Percentiles rank a stretch among this genome's conserved stretches.
Evolutionary conservation across 2,797 vertebrate genomes (phyloP).

Genomic region (Remorina albescens): DNA sequence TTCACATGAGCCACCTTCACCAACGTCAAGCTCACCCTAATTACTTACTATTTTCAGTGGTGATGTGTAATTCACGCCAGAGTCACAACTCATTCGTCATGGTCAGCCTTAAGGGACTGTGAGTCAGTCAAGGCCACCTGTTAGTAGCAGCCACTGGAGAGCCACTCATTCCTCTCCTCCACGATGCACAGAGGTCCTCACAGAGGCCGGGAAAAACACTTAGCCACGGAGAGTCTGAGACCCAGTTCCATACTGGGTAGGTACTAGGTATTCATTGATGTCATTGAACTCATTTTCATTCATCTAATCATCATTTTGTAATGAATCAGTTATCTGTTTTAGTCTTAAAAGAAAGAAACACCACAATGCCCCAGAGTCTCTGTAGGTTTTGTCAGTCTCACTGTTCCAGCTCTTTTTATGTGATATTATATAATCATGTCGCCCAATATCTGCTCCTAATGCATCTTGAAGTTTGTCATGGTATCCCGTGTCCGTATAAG

Average conservation of each 20-base stretch:
- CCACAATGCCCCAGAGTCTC: not conserved
- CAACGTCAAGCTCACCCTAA: conserved; percentile 21
- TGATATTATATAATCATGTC: not conserved
- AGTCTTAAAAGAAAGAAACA: not conserved
- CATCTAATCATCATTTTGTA: not conserved
- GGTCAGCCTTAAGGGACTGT: conserved; percentile 49
- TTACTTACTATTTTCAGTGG: conserved; percentile 44
- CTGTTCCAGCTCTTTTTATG: not conserved
- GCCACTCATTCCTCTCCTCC: conserved; percentile 51
- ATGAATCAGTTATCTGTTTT: not conserved
- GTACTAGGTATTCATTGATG: not conserved
- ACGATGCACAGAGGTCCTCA: conserved; percentile 41
- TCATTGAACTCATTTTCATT: not conserved
- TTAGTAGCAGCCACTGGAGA: conserved; percentile 59
- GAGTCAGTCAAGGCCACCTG: conserved; percentile 73
- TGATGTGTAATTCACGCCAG: conserved; percentile 38
- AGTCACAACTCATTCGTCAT: conserved; percentile 54
- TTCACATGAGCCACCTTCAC: conserved; percentile 34
- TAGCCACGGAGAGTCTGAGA: conserved; percentile 14
- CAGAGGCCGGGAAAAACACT: conserved; percentile 41
- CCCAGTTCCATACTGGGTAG: too few relatives aligned
- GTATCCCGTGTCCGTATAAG: not conserved
- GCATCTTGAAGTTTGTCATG: not conserved
- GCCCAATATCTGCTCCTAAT: not conserved
- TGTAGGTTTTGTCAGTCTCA: not conserved